Evolutionary conservation across 2,113 vertebrate genomes (phyloP), one percentile per base, ranked within the genome.

Genomic region (Colinus virginianus): DNA sequence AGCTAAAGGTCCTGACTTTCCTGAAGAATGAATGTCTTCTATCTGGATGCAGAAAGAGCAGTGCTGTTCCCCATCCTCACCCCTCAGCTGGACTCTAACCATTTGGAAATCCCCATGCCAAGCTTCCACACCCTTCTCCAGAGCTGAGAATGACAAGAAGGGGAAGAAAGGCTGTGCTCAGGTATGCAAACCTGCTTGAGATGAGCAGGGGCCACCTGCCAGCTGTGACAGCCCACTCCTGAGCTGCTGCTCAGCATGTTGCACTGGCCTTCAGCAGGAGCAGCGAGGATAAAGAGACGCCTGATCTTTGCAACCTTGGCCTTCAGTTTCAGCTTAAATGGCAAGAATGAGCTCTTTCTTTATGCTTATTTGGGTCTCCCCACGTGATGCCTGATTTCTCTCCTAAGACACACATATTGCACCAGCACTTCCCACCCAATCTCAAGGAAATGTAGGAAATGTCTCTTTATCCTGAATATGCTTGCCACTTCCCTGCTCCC

Each of bases 241-340:
- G 40, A 85, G 42, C 42, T 77, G 36, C 61, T 74, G 30, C 71
- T 80, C 34, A 28, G 40, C 5, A 32, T 40, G 42, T 48, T 68
- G 48, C 53, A 68, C 68, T 38, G 42, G 34, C 53, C 59, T 86
- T 68, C 0, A 1, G n/a, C 11, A 20, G 46, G 36, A 75, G 32
- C 42, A 51, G 63, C 26, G 38, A 38, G 7, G 32, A 34, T 25
- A 71, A 51, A n/a, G 49, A 61, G 8, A 38, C 11, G 8, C 55
- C 80, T 51, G 58, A 38, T 55, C 34, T 78, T 64, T 79, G 46
- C 36, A 42, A 21, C 48, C 59, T 34, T 55, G 55, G 53, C 40
- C 81, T 74, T 81, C 69, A 74, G 1, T 16, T 70, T 48, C 0
- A 0, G 7, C 9, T 75, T 5, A 3, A 59, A 42, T 12, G 43